Percentiles rank a stretch among this genome's conserved stretches.
phyloP scores from a whole-genome alignment of 2,113 vertebrate genomes.

The Dicentrarchus labrax region DNA sequence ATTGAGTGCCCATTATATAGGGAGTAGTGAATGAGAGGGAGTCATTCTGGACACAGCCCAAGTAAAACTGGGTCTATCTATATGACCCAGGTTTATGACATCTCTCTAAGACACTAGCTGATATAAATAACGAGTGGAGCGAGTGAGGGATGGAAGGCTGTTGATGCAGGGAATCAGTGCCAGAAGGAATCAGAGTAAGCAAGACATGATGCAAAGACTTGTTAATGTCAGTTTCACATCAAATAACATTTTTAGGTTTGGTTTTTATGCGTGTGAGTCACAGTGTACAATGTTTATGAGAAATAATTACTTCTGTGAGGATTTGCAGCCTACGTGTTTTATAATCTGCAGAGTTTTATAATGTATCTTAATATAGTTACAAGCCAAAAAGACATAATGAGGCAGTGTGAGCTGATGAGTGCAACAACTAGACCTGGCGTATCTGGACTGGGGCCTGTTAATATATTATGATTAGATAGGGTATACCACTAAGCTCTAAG shows the following conservation, averaged over 20 bases:
- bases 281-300: neutral
- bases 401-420: constrained; percentile 29
- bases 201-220: neutral
- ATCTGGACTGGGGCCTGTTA: constrained; percentile 43
- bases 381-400: constrained; percentile 21
- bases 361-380: constrained; percentile 6
- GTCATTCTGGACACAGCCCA: neutral
- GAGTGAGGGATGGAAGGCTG: neutral
- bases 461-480: constrained; percentile 47
- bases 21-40: neutral
- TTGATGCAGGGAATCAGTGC: neutral
- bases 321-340: constrained; percentile 24
- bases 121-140: constrained; percentile 18
- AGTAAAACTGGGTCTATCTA: too few relatives aligned
- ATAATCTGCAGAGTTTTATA: constrained; percentile 10
- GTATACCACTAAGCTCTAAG: constrained; percentile 19
- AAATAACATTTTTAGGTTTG: constrained; percentile 10
- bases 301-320: constrained; percentile 5
- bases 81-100: constrained; percentile 27
- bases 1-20: neutral
- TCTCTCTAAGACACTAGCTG: constrained; percentile 9
- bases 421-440: constrained; percentile 48
- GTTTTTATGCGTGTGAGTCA: constrained; percentile 1
- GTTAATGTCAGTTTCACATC: neutral
- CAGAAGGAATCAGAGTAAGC: neutral